Percentiles rank a stretch among this genome's conserved stretches.
Conservation (phyloP, 2,797 vertebrate species). For the Poeciliopsis paucimaculata region DNA sequence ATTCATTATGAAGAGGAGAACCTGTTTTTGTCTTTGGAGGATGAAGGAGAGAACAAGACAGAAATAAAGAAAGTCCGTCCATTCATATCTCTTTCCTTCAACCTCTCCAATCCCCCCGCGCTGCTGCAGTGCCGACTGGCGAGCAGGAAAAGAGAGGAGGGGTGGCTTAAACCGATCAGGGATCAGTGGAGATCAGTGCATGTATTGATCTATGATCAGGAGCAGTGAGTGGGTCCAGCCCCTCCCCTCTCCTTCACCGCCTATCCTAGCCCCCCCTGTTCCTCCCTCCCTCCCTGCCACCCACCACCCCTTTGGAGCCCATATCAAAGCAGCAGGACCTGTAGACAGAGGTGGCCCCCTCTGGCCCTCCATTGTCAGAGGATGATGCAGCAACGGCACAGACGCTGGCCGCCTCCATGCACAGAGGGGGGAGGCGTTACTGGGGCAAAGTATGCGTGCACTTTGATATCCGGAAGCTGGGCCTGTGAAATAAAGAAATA, state of each 20-base stretch:
- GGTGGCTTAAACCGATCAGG: conserved; percentile 68
- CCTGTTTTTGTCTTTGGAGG: conserved; percentile 52
- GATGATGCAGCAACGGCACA: conserved; percentile 92
- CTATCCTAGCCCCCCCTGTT: conserved; percentile 24
- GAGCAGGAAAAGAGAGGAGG: conserved; percentile 65
- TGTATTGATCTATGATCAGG: conserved; percentile 70
- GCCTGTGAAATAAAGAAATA: conserved; percentile 75
- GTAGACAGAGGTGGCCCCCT: conserved; percentile 80
- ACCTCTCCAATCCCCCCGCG: conserved; percentile 25
- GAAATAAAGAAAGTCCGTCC: conserved; percentile 48
- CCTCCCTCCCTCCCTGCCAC: background rate
- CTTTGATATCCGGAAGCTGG: conserved; percentile 92
- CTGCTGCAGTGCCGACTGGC: conserved; percentile 43
- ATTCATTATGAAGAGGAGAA: conserved; percentile 43
- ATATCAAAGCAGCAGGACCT: conserved; percentile 80
- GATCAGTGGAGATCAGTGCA: conserved; percentile 58
- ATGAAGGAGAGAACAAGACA: conserved; percentile 41
- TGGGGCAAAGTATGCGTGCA: conserved; percentile 93
- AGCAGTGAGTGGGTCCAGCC: conserved; percentile 78
- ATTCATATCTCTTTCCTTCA: conserved; percentile 46
- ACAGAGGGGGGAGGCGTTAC: conserved; percentile 90
- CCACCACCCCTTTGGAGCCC: conserved; percentile 36
- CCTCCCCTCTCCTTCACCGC: conserved; percentile 66
- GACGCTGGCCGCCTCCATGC: conserved; percentile 87
- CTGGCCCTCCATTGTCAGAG: conserved; percentile 86